Evolutionary conservation across 1,140 invertebrate genomes (phyloP).

Genomic region (Chrysomallon squamiferum): DNA sequence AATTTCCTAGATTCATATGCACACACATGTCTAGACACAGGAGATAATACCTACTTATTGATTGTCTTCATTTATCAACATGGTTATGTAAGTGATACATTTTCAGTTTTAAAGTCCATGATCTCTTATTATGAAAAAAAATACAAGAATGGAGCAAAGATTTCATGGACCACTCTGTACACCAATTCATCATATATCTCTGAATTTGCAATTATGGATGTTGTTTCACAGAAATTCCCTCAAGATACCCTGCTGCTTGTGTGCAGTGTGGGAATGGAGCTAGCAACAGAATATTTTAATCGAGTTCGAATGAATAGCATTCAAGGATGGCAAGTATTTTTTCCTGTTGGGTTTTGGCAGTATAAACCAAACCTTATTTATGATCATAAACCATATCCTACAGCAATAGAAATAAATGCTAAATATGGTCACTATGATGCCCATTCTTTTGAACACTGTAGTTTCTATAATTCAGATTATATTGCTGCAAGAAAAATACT

Average conservation of each 20-base stretch:
- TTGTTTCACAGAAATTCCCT: constrained; percentile 66
- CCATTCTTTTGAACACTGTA: constrained; percentile 74
- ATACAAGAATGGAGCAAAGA: constrained; percentile 74
- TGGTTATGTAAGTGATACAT: constrained; percentile 61
- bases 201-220: constrained; percentile 76
- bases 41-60: constrained; percentile 79
- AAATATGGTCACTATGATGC: constrained; percentile 82
- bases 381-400: constrained; percentile 60
- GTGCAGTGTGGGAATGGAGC: constrained; percentile 65
- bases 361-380: constrained; percentile 61
- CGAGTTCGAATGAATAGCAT: constrained; percentile 62
- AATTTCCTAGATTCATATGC: constrained; percentile 77
- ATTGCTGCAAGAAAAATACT: constrained; percentile 71
- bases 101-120: constrained; percentile 67
- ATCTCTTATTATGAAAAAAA: constrained; percentile 69
- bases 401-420: constrained; percentile 76
- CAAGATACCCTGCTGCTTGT: constrained; percentile 50
- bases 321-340: constrained; percentile 65
- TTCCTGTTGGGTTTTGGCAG: constrained; percentile 62
- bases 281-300: constrained; percentile 83
- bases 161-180: constrained; percentile 73
- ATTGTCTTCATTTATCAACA: constrained; percentile 65
- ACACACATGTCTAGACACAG: constrained; percentile 75
- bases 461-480: constrained; percentile 86
- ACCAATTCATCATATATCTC: constrained; percentile 32